Percentiles rank a stretch among this genome's conserved stretches.
Evolutionary conservation across 2,888 invertebrate species (phyloP).

Genomic region (Synergus gifuensis): DNA sequence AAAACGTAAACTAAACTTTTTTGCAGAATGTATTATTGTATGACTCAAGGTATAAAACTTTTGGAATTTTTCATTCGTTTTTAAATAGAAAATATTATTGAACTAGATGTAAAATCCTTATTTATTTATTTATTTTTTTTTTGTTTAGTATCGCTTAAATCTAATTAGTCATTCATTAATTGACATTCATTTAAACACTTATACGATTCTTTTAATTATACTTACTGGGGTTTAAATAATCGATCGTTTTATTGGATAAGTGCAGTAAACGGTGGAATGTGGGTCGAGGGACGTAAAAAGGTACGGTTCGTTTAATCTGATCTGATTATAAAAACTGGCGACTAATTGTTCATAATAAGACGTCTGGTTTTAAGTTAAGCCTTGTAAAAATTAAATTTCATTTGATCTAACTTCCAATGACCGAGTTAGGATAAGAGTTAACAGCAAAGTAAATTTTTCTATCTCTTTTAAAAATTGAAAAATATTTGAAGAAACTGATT

Average conservation of each 20-base stretch:
- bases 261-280: constrained; percentile 21
- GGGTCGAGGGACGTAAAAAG: constrained; percentile 14
- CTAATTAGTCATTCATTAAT: background rate
- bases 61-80: background rate
- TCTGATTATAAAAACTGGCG: constrained; percentile 4
- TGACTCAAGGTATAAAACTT: background rate
- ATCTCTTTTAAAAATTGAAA: background rate
- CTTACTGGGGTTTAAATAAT: constrained; percentile 17
- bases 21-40: background rate
- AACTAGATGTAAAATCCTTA: background rate
- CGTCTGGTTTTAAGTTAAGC: background rate
- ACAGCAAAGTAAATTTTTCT: background rate
- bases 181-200: constrained; percentile 5
- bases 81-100: background rate
- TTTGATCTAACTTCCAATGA: background rate
- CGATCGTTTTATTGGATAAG: constrained; percentile 34
- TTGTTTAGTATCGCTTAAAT: background rate
- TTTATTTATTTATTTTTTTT: background rate
- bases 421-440: background rate
- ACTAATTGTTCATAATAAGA: constrained; percentile 12
- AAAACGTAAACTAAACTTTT: background rate
- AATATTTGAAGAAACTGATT: background rate
- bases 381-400: background rate
- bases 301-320: background rate
- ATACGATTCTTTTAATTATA: constrained; percentile 10